Evolutionary conservation across 2,888 invertebrate genomes (phyloP), one percentile per base, ranked within the genome.

Genomic region (Heliconius ethilla): DNA sequence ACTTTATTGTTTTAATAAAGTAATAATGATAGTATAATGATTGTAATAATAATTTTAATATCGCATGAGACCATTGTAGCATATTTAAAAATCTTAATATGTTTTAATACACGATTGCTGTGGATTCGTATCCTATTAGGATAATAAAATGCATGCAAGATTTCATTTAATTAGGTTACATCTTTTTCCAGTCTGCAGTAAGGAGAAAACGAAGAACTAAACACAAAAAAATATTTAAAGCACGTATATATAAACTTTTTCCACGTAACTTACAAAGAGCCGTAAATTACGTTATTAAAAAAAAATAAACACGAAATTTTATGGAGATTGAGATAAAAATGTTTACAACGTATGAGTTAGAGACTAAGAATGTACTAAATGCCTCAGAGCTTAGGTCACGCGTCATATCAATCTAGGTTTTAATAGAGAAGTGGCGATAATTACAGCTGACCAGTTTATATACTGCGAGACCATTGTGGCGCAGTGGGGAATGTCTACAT

Each of bases 351-450:
- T 73, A 51, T 69, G 73, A 67, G 62, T 67, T 59, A 74, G 45
- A 29, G 59, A 27, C 67, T 62, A 40, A 67, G 74, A 77, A 74
- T 77, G 59, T 74, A 74, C 65, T 77, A 70, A 78, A 78, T 78
- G 69, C 78, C 69, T 75, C 59, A 69, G 70, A 66, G 69, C 78
- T 78, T 75, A 78, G 78, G 69, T 78, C 78, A 78, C 51, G 73
- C 59, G 66, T 70, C 70, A 66, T 72, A 76, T 76, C 55, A 76
- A 72, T 72, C 66, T 76, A 59, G 27, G 65, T 66, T 65, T 76
- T 66, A 72, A 76, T 65, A 51, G 62, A 40, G 59, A 37, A 33
- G 66, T 70, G 70, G 72, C 37, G 33, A 33, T 59, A 72, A 59
- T 70, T 59, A 37, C 13, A 59, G 29, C 15, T 29, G 22, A n/a